Conservation (phyloP, 1,140 invertebrate species). For the Mylabris phalerata region DNA sequence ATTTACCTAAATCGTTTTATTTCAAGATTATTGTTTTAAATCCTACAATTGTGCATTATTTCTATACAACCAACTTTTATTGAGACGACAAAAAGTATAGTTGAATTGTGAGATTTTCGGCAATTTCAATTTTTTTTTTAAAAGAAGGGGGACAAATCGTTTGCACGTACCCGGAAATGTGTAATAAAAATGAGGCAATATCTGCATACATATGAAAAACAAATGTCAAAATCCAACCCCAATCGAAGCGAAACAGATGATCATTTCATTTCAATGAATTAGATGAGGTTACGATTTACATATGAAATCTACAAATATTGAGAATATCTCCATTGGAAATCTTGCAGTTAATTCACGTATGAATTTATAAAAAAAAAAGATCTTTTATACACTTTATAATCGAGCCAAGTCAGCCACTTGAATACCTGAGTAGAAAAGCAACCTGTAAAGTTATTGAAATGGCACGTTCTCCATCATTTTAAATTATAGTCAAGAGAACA, state of each 20-base stretch:
- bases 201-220: too few species aligned
- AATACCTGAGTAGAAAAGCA: slow-evolving; percentile 27
- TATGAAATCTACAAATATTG: not conserved
- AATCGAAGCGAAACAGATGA: too few species aligned
- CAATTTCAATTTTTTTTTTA: too few species aligned
- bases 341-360: slow-evolving; percentile 24
- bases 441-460: slow-evolving; percentile 31
- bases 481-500: slow-evolving; percentile 24
- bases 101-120: too few species aligned
- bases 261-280: slow-evolving; percentile 3
- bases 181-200: too few species aligned
- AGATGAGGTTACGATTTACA: slow-evolving; percentile 7
- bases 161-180: too few species aligned
- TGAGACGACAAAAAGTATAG: too few species aligned
- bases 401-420: slow-evolving; percentile 26
- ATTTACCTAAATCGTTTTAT: slow-evolving; percentile 19
- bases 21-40: slow-evolving; percentile 24
- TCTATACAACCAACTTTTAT: too few species aligned
- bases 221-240: too few species aligned
- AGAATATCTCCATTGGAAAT: not conserved
- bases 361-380: slow-evolving; percentile 24
- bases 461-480: slow-evolving; percentile 26
- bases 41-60: not conserved
- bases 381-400: slow-evolving; percentile 22
- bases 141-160: too few species aligned